These are phyloP conservation scores for Listronotus oregonensis DNA, from an alignment of 1,140 invertebrate species.

Conservation along the genomic window DNA sequence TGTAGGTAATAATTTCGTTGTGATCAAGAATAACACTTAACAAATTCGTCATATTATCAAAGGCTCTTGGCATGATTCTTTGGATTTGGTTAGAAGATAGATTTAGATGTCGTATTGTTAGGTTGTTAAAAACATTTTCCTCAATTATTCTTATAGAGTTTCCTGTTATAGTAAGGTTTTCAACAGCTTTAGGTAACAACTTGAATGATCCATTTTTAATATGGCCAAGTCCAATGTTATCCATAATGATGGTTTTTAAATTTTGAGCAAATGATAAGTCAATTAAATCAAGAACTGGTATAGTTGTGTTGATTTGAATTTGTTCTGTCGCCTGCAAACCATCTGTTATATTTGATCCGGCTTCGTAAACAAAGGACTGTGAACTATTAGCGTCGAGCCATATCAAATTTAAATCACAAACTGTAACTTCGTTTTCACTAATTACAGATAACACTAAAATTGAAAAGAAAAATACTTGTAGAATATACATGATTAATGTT, in stretches of 20 bases:
- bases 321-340: conserved; percentile 12
- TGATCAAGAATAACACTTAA: conserved; percentile 32
- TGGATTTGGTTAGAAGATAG: conserved; percentile 34
- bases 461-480: not conserved
- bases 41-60: conserved; percentile 39
- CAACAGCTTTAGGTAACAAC: conserved; percentile 15
- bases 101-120: conserved; percentile 34
- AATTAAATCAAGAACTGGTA: not conserved
- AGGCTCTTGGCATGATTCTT: conserved; percentile 30
- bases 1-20: conserved; percentile 35
- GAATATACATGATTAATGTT: not conserved
- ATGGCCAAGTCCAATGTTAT: conserved; percentile 27
- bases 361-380: conserved; percentile 16
- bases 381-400: conserved; percentile 22
- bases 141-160: conserved; percentile 33
- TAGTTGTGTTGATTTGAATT: conserved; percentile 25
- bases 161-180: conserved; percentile 33
- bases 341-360: conserved; percentile 17
- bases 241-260: conserved; percentile 23
- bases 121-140: conserved; percentile 30
- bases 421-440: not conserved
- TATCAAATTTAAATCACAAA: conserved; percentile 24
- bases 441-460: not conserved
- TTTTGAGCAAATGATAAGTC: conserved; percentile 4
- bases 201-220: conserved; percentile 34